Conservation (phyloP, 2,113 vertebrate species). For the Carlito syrichta region DNA sequence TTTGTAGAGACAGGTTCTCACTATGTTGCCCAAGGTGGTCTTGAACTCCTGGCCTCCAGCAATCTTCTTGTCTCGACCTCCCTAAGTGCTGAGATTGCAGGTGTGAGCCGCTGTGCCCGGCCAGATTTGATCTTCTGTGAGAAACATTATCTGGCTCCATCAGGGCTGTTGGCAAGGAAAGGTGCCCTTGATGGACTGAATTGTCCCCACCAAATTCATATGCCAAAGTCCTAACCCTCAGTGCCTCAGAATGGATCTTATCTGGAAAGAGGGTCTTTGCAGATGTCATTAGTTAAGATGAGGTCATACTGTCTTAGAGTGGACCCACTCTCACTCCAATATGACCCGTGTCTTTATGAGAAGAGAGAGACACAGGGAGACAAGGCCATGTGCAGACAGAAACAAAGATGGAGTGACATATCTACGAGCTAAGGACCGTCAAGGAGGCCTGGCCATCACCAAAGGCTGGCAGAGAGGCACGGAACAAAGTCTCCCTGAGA, state of each 20-base stretch:
- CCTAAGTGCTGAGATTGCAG: too few species aligned
- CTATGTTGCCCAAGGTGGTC: too few species aligned
- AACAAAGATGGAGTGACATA: accelerated
- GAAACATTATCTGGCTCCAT: background rate
- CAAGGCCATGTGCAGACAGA: background rate
- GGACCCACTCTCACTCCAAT: background rate
- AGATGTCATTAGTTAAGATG: background rate
- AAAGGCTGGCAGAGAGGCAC: too few species aligned
- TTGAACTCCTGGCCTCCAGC: too few species aligned
- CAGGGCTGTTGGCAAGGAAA: background rate
- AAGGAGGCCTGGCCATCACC: background rate
- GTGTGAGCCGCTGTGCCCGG: too few species aligned
- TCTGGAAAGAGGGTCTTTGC: background rate
- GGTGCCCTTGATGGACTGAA: background rate
- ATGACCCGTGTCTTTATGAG: background rate
- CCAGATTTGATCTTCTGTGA: too few species aligned
- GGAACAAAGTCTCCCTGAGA: background rate
- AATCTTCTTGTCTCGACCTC: too few species aligned
- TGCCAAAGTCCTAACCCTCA: background rate
- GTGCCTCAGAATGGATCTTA: background rate
- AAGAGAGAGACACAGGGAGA: background rate
- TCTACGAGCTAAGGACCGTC: background rate
- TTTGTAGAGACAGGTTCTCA: too few species aligned
- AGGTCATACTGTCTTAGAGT: background rate
- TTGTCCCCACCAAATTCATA: too few species aligned